Conservation (phyloP, 1,140 invertebrate species). For the Gryon sp. region DNA sequence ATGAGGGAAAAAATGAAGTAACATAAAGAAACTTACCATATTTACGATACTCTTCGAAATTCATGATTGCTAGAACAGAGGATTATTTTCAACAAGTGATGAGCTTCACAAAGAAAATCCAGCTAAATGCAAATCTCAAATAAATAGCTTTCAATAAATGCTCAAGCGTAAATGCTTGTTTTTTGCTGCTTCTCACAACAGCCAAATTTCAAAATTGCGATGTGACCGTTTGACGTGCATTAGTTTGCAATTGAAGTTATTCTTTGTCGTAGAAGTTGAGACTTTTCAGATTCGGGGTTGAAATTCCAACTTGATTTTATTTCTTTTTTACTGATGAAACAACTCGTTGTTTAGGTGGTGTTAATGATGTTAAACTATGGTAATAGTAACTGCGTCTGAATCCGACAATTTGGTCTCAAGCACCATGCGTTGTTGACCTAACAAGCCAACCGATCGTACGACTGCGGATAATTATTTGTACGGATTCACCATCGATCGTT, state of each 20-base stretch:
- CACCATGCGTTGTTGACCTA: conserved; percentile 65
- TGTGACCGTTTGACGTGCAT: conserved; percentile 75
- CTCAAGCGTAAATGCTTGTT: neutral
- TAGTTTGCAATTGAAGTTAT: conserved; percentile 38
- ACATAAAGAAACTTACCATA: conserved; percentile 74
- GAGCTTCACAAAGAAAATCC: neutral
- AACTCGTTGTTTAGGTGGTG: too few species aligned
- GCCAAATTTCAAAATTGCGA: conserved; percentile 77
- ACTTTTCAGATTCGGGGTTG: too few species aligned
- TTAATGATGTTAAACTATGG: too few species aligned
- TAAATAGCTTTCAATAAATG: conserved; percentile 10
- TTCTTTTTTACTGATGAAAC: too few species aligned
- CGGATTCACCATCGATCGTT: conserved; percentile 78
- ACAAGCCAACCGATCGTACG: conserved; percentile 56
- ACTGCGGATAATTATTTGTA: conserved; percentile 73
- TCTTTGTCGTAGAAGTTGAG: conserved; percentile 1
- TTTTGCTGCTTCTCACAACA: conserved; percentile 67
- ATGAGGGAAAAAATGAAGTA: neutral
- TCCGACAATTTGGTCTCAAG: neutral
- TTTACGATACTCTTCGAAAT: conserved; percentile 79
- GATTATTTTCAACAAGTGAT: conserved; percentile 1
- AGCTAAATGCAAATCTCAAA: conserved; percentile 6
- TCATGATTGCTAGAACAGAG: conserved; percentile 74
- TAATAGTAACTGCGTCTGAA: conserved; percentile 5
- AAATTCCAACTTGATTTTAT: too few species aligned